Percentiles rank a stretch among this genome's conserved stretches.
phyloP scores from a whole-genome alignment of 2,797 vertebrate genomes.

The Sphenodon punctatus region DNA sequence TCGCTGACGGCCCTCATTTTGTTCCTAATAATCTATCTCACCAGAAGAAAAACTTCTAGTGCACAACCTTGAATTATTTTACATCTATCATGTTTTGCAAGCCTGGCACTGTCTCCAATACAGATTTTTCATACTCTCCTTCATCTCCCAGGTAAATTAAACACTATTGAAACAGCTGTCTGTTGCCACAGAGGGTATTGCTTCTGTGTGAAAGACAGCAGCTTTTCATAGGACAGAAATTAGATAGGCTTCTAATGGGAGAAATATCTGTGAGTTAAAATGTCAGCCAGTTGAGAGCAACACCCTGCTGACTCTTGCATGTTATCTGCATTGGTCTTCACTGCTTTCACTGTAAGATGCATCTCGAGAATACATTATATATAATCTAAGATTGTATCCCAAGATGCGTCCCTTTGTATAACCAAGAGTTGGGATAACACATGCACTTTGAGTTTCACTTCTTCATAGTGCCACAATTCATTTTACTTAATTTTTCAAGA shows the following conservation, averaged over 20 bases:
- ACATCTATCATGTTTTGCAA: neutral
- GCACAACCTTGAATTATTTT: slow-evolving; percentile 36
- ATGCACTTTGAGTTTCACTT: neutral
- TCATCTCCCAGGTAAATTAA: slow-evolving; percentile 52
- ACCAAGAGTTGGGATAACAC: neutral
- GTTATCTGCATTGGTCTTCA: neutral
- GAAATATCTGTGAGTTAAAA: slow-evolving; percentile 52
- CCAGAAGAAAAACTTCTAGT: slow-evolving; percentile 17
- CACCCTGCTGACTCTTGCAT: neutral
- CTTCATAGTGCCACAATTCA: neutral
- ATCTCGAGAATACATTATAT: neutral
- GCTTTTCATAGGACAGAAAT: slow-evolving; percentile 45
- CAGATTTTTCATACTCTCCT: slow-evolving; percentile 24
- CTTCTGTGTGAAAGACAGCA: slow-evolving; percentile 30
- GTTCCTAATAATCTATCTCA: slow-evolving; percentile 25
- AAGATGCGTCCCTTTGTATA: no score
- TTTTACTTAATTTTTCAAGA: neutral
- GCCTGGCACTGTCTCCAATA: neutral
- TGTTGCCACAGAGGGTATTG: slow-evolving; percentile 24
- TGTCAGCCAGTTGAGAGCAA: slow-evolving; percentile 22
- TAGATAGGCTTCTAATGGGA: slow-evolving; percentile 18
- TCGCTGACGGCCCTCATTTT: slow-evolving; percentile 28
- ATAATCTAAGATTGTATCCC: no score
- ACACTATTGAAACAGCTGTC: slow-evolving; percentile 48
- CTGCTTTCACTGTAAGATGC: neutral